A percentile compares a stretch with the other conserved stretches of the same genome.
These are phyloP conservation scores for Cichladusa arquata DNA, from an alignment of 2,113 vertebrate genomes.

Conservation along the genomic window DNA sequence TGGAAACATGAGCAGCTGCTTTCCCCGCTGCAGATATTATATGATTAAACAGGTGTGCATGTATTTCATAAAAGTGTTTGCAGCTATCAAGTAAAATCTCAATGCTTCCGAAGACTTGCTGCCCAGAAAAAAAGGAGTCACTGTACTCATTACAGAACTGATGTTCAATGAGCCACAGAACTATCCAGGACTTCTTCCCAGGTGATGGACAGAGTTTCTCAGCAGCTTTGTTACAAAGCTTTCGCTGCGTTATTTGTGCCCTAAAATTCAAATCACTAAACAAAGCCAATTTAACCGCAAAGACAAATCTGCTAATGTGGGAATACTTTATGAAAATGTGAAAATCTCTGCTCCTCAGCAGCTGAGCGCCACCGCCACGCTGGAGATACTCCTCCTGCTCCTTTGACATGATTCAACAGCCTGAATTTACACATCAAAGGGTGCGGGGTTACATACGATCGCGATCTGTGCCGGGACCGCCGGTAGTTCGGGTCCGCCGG, in stretches of 20 bases:
- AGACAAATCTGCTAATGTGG: too few species aligned
- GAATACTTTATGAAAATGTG: fast-evolving
- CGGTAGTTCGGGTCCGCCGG: slow-evolving; percentile 78
- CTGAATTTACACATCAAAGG: background rate
- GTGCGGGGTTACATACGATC: slow-evolving; percentile 66
- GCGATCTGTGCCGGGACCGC: slow-evolving; percentile 85
- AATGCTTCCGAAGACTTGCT: background rate
- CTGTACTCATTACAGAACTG: background rate
- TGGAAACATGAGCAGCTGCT: background rate
- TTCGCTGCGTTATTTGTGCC: background rate
- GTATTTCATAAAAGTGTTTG: background rate
- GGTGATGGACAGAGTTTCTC: background rate
- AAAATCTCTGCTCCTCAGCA: background rate
- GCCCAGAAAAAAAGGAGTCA: background rate
- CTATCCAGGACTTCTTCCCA: background rate
- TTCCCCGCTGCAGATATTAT: background rate
- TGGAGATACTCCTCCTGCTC: background rate
- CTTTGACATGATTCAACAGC: background rate
- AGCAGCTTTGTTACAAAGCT: background rate
- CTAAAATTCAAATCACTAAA: background rate
- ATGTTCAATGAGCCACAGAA: background rate
- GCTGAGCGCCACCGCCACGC: background rate
- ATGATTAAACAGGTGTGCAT: background rate
- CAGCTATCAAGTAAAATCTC: background rate
- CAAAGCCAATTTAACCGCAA: background rate